Percentiles rank a stretch among this genome's conserved stretches.
These are phyloP conservation scores for Bucorvus abyssinicus DNA, from an alignment of 2,797 vertebrate species.

Conservation along the genomic window DNA sequence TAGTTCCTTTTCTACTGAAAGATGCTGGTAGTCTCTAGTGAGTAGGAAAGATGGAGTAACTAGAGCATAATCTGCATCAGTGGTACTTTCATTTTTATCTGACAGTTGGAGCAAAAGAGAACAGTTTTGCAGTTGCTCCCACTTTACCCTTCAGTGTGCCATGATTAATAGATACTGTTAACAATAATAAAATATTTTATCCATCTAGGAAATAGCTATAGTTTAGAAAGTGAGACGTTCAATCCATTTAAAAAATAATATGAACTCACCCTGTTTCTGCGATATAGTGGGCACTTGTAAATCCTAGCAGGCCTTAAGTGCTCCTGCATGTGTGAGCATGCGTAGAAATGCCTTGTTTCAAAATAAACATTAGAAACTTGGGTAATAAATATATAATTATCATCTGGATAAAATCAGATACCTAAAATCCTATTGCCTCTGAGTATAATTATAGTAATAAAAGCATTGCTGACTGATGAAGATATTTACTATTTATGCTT, in stretches of 20 bases:
- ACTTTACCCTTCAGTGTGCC: background rate
- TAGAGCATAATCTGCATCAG: background rate
- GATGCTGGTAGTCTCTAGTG: background rate
- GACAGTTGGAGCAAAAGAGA: background rate
- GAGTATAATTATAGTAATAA: constrained; percentile 64
- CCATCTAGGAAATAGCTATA: background rate
- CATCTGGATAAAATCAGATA: constrained; percentile 44
- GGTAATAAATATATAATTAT: constrained; percentile 51
- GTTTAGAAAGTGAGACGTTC: background rate
- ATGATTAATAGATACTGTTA: background rate
- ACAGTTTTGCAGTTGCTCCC: background rate
- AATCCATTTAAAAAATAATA: background rate
- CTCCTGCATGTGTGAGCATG: background rate
- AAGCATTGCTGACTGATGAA: constrained; percentile 65
- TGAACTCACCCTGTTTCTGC: background rate
- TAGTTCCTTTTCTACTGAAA: background rate
- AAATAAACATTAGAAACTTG: constrained; percentile 51
- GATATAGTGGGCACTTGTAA: background rate
- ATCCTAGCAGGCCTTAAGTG: background rate
- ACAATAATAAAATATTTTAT: background rate
- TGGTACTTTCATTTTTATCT: background rate
- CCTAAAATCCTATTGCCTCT: constrained; percentile 40
- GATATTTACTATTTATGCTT: constrained; percentile 53
- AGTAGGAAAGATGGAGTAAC: background rate
- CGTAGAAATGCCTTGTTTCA: constrained; percentile 33